Percentiles rank a stretch among this genome's conserved stretches.
Evolutionary conservation across 2,113 vertebrate species (phyloP).

Genomic region (Alosa alosa): DNA sequence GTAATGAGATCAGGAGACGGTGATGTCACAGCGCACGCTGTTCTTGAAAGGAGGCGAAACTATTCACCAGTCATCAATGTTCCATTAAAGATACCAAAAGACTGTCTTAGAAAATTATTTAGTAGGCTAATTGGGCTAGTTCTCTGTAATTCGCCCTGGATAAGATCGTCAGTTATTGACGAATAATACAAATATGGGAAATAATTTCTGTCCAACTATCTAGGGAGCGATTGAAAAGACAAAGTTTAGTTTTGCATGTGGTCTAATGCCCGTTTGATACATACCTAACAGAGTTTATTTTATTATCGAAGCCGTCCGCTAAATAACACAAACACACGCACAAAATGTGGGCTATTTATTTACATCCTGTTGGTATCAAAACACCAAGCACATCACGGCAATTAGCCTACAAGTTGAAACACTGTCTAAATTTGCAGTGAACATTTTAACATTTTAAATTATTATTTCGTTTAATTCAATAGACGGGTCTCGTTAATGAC

Average conservation of each 20-base stretch:
- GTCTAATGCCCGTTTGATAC: not conserved
- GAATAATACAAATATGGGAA: too few species aligned
- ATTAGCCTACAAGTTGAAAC: not conserved
- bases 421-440: not conserved
- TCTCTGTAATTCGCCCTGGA: too few species aligned
- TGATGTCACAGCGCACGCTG: slow-evolving; percentile 40
- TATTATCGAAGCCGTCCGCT: too few species aligned
- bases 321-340: too few species aligned
- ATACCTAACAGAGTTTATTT: not conserved
- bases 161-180: too few species aligned
- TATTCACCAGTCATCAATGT: slow-evolving; percentile 3
- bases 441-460: not conserved
- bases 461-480: not conserved
- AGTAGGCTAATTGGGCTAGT: too few species aligned
- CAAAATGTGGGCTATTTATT: too few species aligned
- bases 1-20: slow-evolving; percentile 41
- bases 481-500: not conserved
- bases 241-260: not conserved
- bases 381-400: too few species aligned
- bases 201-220: too few species aligned
- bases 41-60: not conserved
- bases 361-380: too few species aligned
- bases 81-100: not conserved
- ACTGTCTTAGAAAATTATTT: not conserved
- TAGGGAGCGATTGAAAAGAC: too few species aligned